A percentile compares a stretch with the other conserved stretches of the same genome.
Conservation (phyloP, 1,140 invertebrate species). For the Delia radicum region DNA sequence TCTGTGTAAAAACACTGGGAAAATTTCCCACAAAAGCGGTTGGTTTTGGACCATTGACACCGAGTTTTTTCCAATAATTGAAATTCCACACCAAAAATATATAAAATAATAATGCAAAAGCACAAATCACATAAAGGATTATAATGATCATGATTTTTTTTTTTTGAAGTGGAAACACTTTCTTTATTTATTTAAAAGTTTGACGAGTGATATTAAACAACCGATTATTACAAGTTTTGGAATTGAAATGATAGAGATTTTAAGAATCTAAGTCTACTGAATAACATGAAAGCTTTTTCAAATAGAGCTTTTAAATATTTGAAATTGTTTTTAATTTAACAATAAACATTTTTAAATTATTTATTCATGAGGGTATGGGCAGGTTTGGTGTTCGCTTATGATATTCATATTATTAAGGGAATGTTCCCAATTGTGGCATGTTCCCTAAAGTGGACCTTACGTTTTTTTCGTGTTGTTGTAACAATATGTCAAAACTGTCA, state of each 20-base stretch:
- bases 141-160: background rate
- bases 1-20: slow-evolving; percentile 36
- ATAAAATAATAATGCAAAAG: slow-evolving; percentile 33
- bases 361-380: no score
- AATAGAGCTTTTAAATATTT: background rate
- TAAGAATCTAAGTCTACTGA: background rate
- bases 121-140: no score
- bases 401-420: no score
- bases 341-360: no score
- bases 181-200: background rate
- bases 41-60: slow-evolving; percentile 46
- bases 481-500: no score
- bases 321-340: no score
- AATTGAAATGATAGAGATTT: background rate
- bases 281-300: background rate
- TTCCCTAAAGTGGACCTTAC: no score
- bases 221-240: background rate
- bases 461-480: no score
- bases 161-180: background rate
- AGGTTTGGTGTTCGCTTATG: no score
- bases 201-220: background rate
- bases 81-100: slow-evolving; percentile 47
- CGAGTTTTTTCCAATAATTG: slow-evolving; percentile 46
- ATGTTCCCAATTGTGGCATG: no score
- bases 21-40: slow-evolving; percentile 41